Percentiles rank a stretch among this genome's conserved stretches.
Conservation (phyloP, 1,140 invertebrate genomes). For the Pogonomyrmex californicus region DNA sequence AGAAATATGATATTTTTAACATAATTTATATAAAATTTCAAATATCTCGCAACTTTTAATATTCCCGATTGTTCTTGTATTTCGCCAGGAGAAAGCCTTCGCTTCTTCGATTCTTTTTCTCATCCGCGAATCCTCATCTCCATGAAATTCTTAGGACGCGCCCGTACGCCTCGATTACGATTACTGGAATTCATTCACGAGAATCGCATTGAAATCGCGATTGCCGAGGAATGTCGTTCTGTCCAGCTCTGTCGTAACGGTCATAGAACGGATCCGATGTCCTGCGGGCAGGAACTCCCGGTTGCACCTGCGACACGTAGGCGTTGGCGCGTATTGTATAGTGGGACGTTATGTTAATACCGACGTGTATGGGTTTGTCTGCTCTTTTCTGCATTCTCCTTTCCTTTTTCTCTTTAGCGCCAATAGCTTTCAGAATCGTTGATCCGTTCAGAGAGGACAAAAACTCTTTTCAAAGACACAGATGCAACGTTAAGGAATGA, state of each 20-base stretch:
- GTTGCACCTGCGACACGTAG: constrained; percentile 66
- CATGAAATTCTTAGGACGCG: not conserved
- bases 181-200: constrained; percentile 63
- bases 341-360: constrained; percentile 27
- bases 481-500: not conserved
- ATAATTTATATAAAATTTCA: no score
- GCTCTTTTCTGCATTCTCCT: not conserved
- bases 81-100: not conserved
- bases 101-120: not conserved
- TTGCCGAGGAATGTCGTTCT: constrained; percentile 81
- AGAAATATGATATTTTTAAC: no score
- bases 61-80: not conserved
- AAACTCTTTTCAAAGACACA: not conserved
- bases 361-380: not conserved
- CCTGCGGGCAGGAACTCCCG: constrained; percentile 74
- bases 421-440: not conserved
- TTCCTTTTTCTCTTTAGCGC: not conserved
- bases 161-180: constrained; percentile 35
- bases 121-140: not conserved
- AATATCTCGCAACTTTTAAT: not conserved
- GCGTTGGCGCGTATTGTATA: constrained; percentile 30
- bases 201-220: constrained; percentile 78
- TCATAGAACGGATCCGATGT: constrained; percentile 82
- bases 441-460: not conserved
- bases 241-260: constrained; percentile 82